Evolutionary conservation across 1,140 invertebrate genomes (phyloP), one percentile per base, ranked within the genome.

Genomic region (Calosoma granatense): DNA sequence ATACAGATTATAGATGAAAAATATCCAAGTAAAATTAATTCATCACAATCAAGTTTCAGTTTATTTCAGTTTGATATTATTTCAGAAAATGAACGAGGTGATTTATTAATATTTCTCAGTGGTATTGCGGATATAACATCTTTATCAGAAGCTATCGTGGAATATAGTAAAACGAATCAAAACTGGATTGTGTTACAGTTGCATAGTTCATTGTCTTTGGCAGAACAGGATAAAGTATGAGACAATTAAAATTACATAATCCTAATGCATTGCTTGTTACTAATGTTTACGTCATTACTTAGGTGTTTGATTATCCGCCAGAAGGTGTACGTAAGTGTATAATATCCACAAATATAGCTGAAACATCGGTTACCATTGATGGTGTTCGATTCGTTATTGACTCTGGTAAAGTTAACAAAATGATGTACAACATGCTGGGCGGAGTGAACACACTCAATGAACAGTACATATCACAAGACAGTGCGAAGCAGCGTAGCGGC

Each of bases 291-390:
- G 2, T 6, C 20, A 1, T 57, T 60, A 74, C 71, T 30, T 60
- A 90, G 87, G 92, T 97, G 3, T 99, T 99, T 73, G 93, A 97
- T 67, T 92, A 94, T 70, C 81, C 94, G n/a, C 95, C 94, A 17
- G 90, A 94, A 59, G 92, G 94, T 20, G 80, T 94, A 1, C 77
- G 97, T 59, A 99, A 99, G 75, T 98, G 96, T 70, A 95, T 99
- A 59, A 83, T 99, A 1, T 94, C 94, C 1, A 99, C 97, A n/a
- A 99, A 99, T 68, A 98, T 99, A 57, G 96, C 97, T 0, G 97
- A 99, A 78, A 99, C 97, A 0, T 98, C 95, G 2, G 87, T 99
- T 2, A 99, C 97, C 0, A 98, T 99, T 58, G 97, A 99, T 76
- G 97, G 96, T 2, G 90, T 99, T 59, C 76, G 96, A 67, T 99